Percentiles rank a stretch among this genome's conserved stretches.
phyloP scores from a whole-genome alignment of 2,113 vertebrate genomes.

The Muntiacus muntjak region DNA sequence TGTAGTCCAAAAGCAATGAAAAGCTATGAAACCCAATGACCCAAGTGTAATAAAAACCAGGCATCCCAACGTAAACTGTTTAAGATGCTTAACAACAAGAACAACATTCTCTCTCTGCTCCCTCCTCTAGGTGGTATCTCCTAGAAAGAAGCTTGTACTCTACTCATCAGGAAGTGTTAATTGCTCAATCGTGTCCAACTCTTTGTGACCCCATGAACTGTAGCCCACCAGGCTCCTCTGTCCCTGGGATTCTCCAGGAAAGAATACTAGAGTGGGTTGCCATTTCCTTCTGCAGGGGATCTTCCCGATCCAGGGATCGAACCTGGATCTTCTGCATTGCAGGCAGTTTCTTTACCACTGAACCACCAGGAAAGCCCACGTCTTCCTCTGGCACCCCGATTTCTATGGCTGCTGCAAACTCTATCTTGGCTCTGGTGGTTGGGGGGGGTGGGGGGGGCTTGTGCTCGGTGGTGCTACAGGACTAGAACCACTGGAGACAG shows the following conservation, averaged over 20 bases:
- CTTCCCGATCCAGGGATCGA: not conserved
- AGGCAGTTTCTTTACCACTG: not conserved
- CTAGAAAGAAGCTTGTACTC: not conserved
- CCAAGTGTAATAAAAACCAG: not conserved
- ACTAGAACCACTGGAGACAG: not conserved
- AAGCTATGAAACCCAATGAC: not conserved
- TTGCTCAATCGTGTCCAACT: not conserved
- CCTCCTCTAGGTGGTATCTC: not conserved
- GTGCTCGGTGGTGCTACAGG: not conserved
- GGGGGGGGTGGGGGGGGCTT: fast-evolving
- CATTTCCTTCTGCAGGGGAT: not conserved
- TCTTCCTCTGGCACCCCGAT: not conserved
- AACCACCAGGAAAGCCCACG: not conserved
- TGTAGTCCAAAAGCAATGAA: not conserved
- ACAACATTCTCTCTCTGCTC: not conserved
- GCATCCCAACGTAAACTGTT: not conserved
- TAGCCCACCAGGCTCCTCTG: not conserved
- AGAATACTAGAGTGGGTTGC: not conserved
- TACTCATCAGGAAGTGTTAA: not conserved
- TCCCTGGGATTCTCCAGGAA: not conserved
- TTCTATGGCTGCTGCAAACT: not conserved
- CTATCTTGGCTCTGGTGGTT: not conserved
- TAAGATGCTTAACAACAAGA: not conserved
- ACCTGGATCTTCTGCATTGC: not conserved
- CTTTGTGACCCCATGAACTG: not conserved